phyloP scores from a whole-genome alignment of 2,888 invertebrate species.

The Epirrhoe tristata region DNA sequence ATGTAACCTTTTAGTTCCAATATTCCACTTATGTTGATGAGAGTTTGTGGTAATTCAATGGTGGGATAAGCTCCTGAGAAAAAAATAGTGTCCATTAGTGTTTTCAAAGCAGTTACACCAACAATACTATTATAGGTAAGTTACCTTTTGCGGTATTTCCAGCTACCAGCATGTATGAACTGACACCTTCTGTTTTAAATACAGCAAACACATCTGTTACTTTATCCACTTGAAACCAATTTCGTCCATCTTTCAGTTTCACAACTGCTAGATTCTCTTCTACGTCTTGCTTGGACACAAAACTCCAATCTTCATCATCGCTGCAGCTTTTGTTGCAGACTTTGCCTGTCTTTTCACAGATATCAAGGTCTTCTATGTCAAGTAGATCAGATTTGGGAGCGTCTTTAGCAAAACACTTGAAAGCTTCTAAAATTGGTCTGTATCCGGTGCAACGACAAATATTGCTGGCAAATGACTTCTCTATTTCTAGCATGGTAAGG shows the following conservation, averaged over 20 bases:
- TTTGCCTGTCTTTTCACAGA: constrained; percentile 49
- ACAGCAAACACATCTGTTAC: constrained; percentile 79
- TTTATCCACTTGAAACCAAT: constrained; percentile 81
- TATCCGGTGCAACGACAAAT: constrained; percentile 91
- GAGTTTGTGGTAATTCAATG: constrained; percentile 64
- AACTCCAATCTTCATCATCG: constrained; percentile 61
- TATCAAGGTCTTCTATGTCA: constrained; percentile 62
- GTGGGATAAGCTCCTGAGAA: constrained; percentile 70
- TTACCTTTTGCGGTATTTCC: constrained; percentile 90
- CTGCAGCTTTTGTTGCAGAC: constrained; percentile 39
- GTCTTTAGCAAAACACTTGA: constrained; percentile 85
- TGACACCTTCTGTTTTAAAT: constrained; percentile 55
- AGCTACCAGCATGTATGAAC: constrained; percentile 85
- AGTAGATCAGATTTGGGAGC: constrained; percentile 53
- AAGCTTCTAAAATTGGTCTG: constrained; percentile 86
- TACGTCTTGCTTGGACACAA: constrained; percentile 52
- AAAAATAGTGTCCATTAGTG: constrained; percentile 1
- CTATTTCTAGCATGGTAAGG: constrained; percentile 86
- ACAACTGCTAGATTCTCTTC: constrained; percentile 47
- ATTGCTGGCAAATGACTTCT: constrained; percentile 89
- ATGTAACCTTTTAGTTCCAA: constrained; percentile 78
- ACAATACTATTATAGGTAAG: not conserved
- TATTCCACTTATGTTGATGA: constrained; percentile 87
- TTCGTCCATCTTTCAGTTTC: constrained; percentile 57
- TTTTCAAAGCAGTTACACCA: not conserved